Evolutionary conservation across 2,113 vertebrate species (phyloP).

Genomic region (Reinhardtius hippoglossoides): DNA sequence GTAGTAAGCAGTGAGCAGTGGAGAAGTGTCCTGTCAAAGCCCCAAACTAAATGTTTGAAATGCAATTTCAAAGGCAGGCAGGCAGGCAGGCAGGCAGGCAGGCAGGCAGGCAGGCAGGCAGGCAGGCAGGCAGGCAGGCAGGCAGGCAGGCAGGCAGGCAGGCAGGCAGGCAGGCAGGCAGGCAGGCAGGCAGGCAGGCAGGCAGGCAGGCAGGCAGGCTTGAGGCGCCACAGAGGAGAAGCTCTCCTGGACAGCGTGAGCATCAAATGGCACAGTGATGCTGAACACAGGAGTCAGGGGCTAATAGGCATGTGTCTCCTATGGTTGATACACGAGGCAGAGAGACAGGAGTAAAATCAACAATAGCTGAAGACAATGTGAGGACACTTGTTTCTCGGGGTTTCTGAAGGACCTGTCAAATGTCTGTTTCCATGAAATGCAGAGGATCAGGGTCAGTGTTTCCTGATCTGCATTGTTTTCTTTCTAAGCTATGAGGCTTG

Average conservation of each 20-base stretch:
- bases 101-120: too few species aligned
- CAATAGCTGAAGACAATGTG: neutral
- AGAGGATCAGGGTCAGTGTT: too few species aligned
- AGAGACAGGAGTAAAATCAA: neutral
- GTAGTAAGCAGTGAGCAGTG: slow-evolving; percentile 26
- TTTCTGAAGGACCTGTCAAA: neutral
- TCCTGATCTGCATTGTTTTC: too few species aligned
- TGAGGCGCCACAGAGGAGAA: slow-evolving; percentile 54
- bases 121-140: too few species aligned
- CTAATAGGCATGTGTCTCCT: slow-evolving; percentile 36
- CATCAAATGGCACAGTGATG: slow-evolving; percentile 41
- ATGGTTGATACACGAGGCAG: slow-evolving; percentile 29
- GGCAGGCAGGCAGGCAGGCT: slow-evolving; percentile 48
- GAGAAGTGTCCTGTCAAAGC: slow-evolving; percentile 63
- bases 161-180: too few species aligned
- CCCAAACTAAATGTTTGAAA: slow-evolving; percentile 71
- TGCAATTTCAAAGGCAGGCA: slow-evolving; percentile 57
- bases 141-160: too few species aligned
- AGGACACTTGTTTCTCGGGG: neutral
- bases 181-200: too few species aligned
- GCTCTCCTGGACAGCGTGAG: slow-evolving; percentile 36
- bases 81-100: slow-evolving; percentile 56
- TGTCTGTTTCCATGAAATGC: neutral
- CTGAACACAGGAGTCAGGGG: slow-evolving; percentile 48
- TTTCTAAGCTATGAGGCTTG: too few species aligned